Conservation (phyloP, 2,888 invertebrate species). For the Rhamphomyia laevipes region DNA sequence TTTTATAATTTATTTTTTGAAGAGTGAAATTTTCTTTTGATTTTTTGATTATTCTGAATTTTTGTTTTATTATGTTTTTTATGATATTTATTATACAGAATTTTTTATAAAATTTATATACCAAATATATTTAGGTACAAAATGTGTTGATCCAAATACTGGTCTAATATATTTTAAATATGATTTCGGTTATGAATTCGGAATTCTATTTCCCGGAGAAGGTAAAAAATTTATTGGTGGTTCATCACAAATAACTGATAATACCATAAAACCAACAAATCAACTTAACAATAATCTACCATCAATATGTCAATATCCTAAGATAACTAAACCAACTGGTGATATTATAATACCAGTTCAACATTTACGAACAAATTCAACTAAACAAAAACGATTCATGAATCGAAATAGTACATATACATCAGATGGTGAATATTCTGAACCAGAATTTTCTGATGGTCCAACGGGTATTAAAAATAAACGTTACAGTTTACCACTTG, state of each 20-base stretch:
- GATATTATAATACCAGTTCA: slow-evolving; percentile 56
- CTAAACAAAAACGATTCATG: slow-evolving; percentile 12
- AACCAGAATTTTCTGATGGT: slow-evolving; percentile 39
- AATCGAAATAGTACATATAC: slow-evolving; percentile 23
- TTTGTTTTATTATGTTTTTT: no score
- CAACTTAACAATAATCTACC: slow-evolving; percentile 1
- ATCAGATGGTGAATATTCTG: slow-evolving; percentile 51
- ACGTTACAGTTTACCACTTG: slow-evolving; percentile 37
- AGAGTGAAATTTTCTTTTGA: no score
- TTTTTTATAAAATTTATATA: background rate
- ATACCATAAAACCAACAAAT: slow-evolving; percentile 13
- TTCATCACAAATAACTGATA: slow-evolving; percentile 25
- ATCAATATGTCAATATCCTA: slow-evolving; percentile 2
- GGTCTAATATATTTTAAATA: slow-evolving; percentile 71
- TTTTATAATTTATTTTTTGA: no score
- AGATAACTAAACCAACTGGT: slow-evolving; percentile 36
- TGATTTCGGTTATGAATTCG: slow-evolving; percentile 70
- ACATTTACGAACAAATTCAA: slow-evolving; percentile 43
- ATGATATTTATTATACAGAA: no score
- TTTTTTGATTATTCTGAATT: no score
- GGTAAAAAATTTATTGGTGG: slow-evolving; percentile 40
- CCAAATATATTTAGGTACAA: slow-evolving; percentile 45
- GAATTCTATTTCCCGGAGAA: slow-evolving; percentile 57
- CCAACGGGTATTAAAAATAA: slow-evolving; percentile 24
- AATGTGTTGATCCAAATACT: slow-evolving; percentile 63